Percentiles rank a stretch among this genome's conserved stretches.
phyloP scores from a whole-genome alignment of 2,888 invertebrate genomes.

The Cephus rjabovi region DNA sequence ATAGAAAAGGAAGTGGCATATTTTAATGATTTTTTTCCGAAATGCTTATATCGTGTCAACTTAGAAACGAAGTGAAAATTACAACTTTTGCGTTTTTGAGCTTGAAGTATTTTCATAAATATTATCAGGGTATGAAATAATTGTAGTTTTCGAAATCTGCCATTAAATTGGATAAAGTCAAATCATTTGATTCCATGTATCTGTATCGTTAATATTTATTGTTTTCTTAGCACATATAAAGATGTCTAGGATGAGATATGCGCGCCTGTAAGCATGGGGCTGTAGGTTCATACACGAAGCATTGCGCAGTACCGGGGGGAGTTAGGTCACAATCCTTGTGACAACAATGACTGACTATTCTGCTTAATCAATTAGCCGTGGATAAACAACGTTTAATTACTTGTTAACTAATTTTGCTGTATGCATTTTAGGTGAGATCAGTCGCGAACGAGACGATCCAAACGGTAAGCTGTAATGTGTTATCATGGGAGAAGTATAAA shows the following conservation, averaged over 20 bases:
- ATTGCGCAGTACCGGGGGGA: slow-evolving; percentile 42
- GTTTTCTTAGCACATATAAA: slow-evolving; percentile 11
- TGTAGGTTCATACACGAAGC: slow-evolving; percentile 31
- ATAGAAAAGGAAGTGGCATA: not conserved
- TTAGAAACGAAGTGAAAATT: not conserved
- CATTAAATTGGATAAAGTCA: not conserved
- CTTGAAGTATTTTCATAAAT: too few species aligned
- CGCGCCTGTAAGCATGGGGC: slow-evolving; percentile 54
- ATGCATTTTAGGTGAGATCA: slow-evolving; percentile 67
- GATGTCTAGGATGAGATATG: slow-evolving; percentile 36
- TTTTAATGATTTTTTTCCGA: not conserved
- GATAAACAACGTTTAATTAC: slow-evolving; percentile 23
- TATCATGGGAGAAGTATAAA: too few species aligned
- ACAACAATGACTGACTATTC: slow-evolving; percentile 35
- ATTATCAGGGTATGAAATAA: too few species aligned
- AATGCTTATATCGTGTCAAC: not conserved
- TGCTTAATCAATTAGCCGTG: slow-evolving; percentile 36
- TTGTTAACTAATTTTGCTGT: slow-evolving; percentile 32
- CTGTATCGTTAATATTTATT: not conserved
- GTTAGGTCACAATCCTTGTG: slow-evolving; percentile 42
- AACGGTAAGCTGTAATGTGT: slow-evolving; percentile 56
- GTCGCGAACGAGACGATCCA: slow-evolving; percentile 67
- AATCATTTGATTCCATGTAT: not conserved
- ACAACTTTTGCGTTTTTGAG: too few species aligned
- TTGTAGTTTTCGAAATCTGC: not conserved